A percentile compares a stretch with the other conserved stretches of the same genome.
These are phyloP conservation scores for Caenorhabditis japonica DNA, from an alignment of 2,888 invertebrate genomes.

Conservation along the genomic window DNA sequence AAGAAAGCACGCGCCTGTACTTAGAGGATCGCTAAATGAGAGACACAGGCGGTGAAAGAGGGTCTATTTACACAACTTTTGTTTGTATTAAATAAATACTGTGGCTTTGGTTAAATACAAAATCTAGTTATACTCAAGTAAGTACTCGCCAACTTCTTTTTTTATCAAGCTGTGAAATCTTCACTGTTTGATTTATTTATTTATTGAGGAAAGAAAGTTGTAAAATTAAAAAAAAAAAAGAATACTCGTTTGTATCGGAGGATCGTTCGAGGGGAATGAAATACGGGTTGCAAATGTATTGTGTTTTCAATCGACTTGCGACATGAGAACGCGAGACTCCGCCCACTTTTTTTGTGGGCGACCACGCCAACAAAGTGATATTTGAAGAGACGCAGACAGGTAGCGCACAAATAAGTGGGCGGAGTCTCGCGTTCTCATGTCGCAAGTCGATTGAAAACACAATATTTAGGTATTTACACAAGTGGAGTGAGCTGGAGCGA, in stretches of 20 bases:
- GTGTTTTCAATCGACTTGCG: too few species aligned
- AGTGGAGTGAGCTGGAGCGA: neutral
- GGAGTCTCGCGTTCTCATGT: too few species aligned
- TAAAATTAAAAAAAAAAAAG: neutral
- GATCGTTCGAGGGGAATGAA: neutral
- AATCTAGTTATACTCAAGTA: constrained; percentile 29
- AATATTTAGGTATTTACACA: constrained; percentile 29
- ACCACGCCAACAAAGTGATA: too few species aligned
- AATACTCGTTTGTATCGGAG: constrained; percentile 38
- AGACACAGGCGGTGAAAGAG: constrained; percentile 6
- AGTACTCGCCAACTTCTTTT: constrained; percentile 14
- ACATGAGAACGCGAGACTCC: too few species aligned
- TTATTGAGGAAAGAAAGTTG: neutral
- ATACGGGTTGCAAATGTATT: neutral
- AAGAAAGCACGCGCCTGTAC: neutral
- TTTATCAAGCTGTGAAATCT: constrained; percentile 46
- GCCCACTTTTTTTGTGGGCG: too few species aligned
- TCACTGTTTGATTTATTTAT: constrained; percentile 41
- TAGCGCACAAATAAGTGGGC: too few species aligned
- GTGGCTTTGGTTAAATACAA: constrained; percentile 25
- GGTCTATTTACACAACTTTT: constrained; percentile 25
- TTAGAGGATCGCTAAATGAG: neutral
- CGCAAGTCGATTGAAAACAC: too few species aligned
- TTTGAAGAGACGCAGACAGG: too few species aligned
- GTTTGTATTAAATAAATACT: constrained; percentile 26